These are phyloP conservation scores for Boloria selene DNA, from an alignment of 2,888 invertebrate genomes.

Conservation along the genomic window DNA sequence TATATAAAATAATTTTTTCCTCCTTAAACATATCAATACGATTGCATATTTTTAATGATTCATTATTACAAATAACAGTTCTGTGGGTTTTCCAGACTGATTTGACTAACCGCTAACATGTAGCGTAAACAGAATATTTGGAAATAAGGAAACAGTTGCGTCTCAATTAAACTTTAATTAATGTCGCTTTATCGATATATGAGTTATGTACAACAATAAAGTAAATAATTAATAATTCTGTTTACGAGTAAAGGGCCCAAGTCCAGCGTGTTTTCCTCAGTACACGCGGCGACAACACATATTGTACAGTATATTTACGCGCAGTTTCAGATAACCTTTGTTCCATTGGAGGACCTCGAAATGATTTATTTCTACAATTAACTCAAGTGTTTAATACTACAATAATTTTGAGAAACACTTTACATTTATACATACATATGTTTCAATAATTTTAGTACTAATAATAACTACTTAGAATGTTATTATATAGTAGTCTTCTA, in stretches of 20 bases:
- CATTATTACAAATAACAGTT: neutral
- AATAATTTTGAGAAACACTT: slow-evolving; percentile 25
- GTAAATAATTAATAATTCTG: slow-evolving; percentile 10
- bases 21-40: neutral
- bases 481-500: too few relatives aligned
- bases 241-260: slow-evolving; percentile 20
- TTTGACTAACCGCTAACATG: neutral
- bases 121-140: slow-evolving; percentile 6
- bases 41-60: neutral
- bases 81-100: slow-evolving; percentile 9
- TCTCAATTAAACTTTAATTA: slow-evolving; percentile 17
- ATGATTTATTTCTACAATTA: slow-evolving; percentile 70
- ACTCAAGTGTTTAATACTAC: slow-evolving; percentile 48
- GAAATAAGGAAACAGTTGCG: slow-evolving; percentile 9
- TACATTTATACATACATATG: neutral
- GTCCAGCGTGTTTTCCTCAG: slow-evolving; percentile 34
- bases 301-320: slow-evolving; percentile 47
- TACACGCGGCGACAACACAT: slow-evolving; percentile 29
- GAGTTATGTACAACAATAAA: slow-evolving; percentile 6
- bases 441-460: neutral
- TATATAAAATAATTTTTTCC: too few relatives aligned
- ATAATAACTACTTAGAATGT: neutral
- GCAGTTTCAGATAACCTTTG: slow-evolving; percentile 64
- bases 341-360: slow-evolving; percentile 55
- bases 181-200: slow-evolving; percentile 10